phyloP scores from a whole-genome alignment of 2,888 invertebrate genomes.

The Diarsia brunnea region DNA sequence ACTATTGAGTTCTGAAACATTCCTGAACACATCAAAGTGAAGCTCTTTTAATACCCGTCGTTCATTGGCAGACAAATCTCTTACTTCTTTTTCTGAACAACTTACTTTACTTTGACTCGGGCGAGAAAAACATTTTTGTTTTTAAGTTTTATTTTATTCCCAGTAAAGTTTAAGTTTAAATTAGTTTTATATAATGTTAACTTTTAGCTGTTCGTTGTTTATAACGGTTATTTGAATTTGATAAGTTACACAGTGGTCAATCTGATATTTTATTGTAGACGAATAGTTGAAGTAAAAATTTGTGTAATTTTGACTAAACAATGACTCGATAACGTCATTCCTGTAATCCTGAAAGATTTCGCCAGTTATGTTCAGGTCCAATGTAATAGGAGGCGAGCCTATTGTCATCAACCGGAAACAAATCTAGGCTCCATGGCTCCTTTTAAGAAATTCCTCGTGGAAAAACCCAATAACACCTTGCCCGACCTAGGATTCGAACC shows the following conservation, averaged over 20 bases:
- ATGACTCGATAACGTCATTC: background rate
- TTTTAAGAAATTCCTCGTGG: too few relatives aligned
- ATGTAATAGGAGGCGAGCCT: too few relatives aligned
- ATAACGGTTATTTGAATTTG: background rate
- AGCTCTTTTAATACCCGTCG: constrained; percentile 33
- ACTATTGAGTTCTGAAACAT: constrained; percentile 59
- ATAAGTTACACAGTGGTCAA: background rate
- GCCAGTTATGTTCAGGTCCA: too few relatives aligned
- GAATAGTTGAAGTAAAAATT: background rate
- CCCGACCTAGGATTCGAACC: too few relatives aligned
- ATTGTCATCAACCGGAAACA: too few relatives aligned
- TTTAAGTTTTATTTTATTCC: background rate
- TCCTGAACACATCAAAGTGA: constrained; percentile 59
- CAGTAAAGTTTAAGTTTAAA: background rate
- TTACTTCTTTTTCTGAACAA: constrained; percentile 24
- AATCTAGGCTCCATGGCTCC: too few relatives aligned
- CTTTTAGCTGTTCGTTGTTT: background rate
- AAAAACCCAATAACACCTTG: too few relatives aligned
- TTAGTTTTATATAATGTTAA: background rate
- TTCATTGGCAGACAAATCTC: constrained; percentile 41
- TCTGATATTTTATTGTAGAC: too few relatives aligned
- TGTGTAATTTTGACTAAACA: background rate
- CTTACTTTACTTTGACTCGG: constrained; percentile 19
- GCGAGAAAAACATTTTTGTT: background rate
- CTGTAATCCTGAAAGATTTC: too few relatives aligned